Conservation (phyloP, 2,888 invertebrate genomes). For the Pheosia tremula region DNA sequence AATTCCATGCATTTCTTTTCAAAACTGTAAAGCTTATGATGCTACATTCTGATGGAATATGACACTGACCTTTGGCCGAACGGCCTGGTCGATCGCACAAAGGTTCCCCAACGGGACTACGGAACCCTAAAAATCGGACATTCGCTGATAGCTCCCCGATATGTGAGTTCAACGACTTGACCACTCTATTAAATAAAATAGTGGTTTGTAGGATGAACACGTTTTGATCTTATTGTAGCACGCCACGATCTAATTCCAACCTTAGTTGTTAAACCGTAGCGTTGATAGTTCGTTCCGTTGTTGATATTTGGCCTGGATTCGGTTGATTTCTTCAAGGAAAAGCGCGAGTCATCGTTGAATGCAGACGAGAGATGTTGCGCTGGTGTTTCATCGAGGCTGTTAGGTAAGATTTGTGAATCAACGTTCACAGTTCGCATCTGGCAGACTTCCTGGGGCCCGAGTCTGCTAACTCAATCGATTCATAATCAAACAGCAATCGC, state of each 20-base stretch:
- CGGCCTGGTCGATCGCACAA: too few species aligned
- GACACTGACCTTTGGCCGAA: too few species aligned
- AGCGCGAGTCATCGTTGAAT: conserved; percentile 51
- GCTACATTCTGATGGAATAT: too few species aligned
- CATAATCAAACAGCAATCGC: too few species aligned
- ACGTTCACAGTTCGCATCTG: conserved; percentile 6
- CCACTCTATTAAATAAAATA: conserved; percentile 66
- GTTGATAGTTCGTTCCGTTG: conserved; percentile 40
- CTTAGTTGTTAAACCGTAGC: conserved; percentile 41
- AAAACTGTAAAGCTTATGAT: too few species aligned
- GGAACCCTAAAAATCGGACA: conserved; percentile 50
- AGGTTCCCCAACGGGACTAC: conserved; percentile 49
- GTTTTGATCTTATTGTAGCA: conserved; percentile 60
- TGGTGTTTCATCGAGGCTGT: conserved; percentile 30
- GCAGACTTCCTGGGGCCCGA: conserved; percentile 11
- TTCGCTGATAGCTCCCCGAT: conserved; percentile 49
- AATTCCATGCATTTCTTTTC: too few species aligned
- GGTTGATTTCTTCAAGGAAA: conserved; percentile 68
- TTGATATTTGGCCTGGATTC: conserved; percentile 59
- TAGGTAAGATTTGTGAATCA: conserved; percentile 34
- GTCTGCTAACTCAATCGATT: too few species aligned
- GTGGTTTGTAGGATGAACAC: conserved; percentile 57
- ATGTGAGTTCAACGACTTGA: conserved; percentile 55
- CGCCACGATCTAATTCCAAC: conserved; percentile 36
- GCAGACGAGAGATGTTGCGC: conserved; percentile 48